These are phyloP conservation scores for Forbesichthys agassizii DNA, from an alignment of 2,113 vertebrate genomes.

Conservation along the genomic window DNA sequence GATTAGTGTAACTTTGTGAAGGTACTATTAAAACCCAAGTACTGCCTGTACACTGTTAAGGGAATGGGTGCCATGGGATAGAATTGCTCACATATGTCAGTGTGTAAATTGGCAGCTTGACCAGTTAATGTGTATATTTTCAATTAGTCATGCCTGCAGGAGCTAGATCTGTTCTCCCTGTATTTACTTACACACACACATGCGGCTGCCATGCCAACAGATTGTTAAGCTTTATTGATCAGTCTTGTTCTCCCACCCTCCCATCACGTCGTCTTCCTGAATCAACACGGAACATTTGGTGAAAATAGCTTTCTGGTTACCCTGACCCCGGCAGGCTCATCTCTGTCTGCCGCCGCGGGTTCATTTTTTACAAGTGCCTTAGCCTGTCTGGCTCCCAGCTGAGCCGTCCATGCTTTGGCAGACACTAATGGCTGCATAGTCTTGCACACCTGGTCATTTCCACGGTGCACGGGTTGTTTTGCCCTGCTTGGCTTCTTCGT, in stretches of 20 bases:
- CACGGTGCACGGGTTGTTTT: background rate
- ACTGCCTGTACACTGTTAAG: constrained; percentile 21
- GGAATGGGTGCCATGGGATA: constrained; percentile 30
- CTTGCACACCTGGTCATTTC: background rate
- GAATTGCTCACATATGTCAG: constrained; percentile 63
- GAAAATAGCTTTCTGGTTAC: constrained; percentile 68
- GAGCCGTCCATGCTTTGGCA: constrained; percentile 35
- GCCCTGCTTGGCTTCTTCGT: background rate
- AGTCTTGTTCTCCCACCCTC: constrained; percentile 1
- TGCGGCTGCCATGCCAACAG: constrained; percentile 49
- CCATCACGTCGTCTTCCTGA: constrained; percentile 17
- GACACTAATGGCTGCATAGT: constrained; percentile 35
- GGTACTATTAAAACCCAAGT: constrained; percentile 24
- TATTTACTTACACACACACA: constrained; percentile 58
- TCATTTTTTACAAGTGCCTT: constrained; percentile 55
- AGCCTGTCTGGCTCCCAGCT: constrained; percentile 35
- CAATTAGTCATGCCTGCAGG: constrained; percentile 71
- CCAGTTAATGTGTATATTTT: constrained; percentile 67
- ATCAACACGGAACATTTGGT: constrained; percentile 40
- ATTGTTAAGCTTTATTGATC: constrained; percentile 9
- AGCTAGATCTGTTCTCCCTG: constrained; percentile 41
- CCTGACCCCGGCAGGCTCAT: constrained; percentile 50
- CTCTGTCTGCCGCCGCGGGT: constrained; percentile 46
- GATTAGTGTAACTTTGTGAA: background rate
- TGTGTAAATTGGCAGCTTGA: constrained; percentile 39